These are phyloP conservation scores for Physocephala rufipes DNA, from an alignment of 2,888 invertebrate genomes.

Conservation along the genomic window DNA sequence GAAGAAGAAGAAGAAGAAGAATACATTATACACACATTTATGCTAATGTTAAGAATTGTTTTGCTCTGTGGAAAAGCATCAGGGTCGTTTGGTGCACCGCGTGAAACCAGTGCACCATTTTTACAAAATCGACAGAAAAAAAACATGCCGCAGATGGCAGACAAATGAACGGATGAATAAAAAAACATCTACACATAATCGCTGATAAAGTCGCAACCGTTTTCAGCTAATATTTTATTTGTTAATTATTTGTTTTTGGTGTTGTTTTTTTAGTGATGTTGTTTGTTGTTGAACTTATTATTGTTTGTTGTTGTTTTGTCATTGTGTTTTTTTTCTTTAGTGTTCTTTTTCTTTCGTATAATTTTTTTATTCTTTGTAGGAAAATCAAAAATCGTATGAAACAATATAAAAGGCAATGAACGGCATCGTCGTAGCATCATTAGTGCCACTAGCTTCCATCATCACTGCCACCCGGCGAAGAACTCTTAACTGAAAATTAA, in stretches of 20 bases:
- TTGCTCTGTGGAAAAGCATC: no score
- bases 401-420: constrained; percentile 58
- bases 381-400: constrained; percentile 56
- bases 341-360: background rate
- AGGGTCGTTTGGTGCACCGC: background rate
- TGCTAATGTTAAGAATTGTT: no score
- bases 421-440: constrained; percentile 56
- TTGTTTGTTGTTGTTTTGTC: constrained; percentile 15
- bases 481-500: constrained; percentile 37
- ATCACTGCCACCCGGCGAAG: constrained; percentile 29
- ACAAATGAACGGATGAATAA: no score
- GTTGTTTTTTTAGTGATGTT: constrained; percentile 13
- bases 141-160: background rate
- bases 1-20: background rate
- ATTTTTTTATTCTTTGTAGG: background rate
- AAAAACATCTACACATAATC: constrained; percentile 2
- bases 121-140: constrained; percentile 17
- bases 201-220: background rate
- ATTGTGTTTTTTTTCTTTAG: constrained; percentile 27
- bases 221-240: background rate
- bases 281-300: background rate
- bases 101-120: constrained; percentile 26
- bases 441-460: constrained; percentile 47
- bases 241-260: constrained; percentile 29
- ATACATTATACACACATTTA: no score